These are phyloP conservation scores for human DNA, from an alignment of 2,113 vertebrate species.

Conservation along the genomic window DNA sequence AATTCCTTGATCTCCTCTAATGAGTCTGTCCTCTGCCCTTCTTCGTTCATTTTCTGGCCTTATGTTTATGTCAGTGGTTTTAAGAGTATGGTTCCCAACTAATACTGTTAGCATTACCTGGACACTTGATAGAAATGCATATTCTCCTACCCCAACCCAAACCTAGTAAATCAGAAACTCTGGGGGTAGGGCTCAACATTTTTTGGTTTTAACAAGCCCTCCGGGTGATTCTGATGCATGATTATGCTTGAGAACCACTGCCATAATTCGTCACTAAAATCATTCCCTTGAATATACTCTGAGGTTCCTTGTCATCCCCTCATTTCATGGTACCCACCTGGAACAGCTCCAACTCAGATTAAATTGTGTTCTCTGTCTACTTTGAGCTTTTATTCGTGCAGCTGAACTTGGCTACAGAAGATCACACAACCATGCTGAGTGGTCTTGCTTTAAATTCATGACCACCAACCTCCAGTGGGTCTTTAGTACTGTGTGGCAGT, in stretches of 20 bases:
- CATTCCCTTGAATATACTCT: not conserved
- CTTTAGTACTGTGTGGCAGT: not conserved
- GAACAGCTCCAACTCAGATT: not conserved
- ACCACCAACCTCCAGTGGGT: not conserved
- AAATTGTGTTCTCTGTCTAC: not conserved
- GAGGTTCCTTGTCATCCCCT: not conserved
- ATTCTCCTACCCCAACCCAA: not conserved
- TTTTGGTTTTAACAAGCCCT: not conserved
- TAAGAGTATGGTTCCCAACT: not conserved
- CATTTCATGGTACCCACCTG: not conserved
- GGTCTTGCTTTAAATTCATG: not conserved
- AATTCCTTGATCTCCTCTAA: not conserved
- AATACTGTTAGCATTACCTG: not conserved
- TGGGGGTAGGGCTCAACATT: not conserved
- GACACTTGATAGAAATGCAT: not conserved
- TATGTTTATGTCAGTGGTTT: constrained; percentile 2
- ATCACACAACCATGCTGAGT: not conserved
- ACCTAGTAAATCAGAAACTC: not conserved
- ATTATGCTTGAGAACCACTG: not conserved
- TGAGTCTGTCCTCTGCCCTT: not conserved
- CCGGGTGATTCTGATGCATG: not conserved
- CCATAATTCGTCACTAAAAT: not conserved
- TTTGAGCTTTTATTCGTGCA: not conserved
- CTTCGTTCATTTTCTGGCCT: not conserved
- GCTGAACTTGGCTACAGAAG: not conserved